phyloP scores from a whole-genome alignment of 2,888 invertebrate species.

The Synanthedon andrenaeformis region DNA sequence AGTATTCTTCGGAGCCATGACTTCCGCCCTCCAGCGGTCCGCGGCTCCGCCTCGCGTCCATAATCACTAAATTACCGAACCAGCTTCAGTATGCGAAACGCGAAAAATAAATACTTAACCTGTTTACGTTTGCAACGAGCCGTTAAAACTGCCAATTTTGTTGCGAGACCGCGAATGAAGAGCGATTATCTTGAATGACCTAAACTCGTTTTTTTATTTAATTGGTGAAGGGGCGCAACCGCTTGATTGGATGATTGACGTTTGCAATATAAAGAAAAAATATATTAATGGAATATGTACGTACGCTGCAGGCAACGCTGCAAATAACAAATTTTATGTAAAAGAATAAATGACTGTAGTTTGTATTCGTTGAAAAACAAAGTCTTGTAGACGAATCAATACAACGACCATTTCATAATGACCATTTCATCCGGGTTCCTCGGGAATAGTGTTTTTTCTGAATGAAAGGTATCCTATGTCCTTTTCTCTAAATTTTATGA shows the following conservation, averaged over 20 bases:
- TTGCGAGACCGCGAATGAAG: slow-evolving; percentile 13
- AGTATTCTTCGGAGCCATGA: not conserved
- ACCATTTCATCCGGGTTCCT: too few species aligned
- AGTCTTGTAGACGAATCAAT: too few species aligned
- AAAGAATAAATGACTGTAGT: too few species aligned
- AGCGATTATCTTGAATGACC: slow-evolving; percentile 13
- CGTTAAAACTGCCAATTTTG: slow-evolving; percentile 32
- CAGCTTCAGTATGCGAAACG: slow-evolving; percentile 34
- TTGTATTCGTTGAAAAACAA: too few species aligned
- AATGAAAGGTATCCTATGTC: too few species aligned
- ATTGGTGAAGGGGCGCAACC: slow-evolving; percentile 23
- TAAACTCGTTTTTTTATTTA: not conserved
- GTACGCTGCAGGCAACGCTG: too few species aligned
- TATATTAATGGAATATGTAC: too few species aligned
- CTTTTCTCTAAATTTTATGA: too few species aligned
- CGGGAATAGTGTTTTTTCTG: too few species aligned
- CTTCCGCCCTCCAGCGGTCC: slow-evolving; percentile 1
- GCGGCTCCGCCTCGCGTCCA: slow-evolving; percentile 15
- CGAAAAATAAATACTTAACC: slow-evolving; percentile 54
- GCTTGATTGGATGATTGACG: slow-evolving; percentile 63
- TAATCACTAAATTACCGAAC: slow-evolving; percentile 59
- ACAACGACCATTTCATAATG: too few species aligned
- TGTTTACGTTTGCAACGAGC: slow-evolving; percentile 26
- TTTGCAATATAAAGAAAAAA: slow-evolving; percentile 4
- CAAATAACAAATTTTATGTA: too few species aligned